Percentiles rank a stretch among this genome's conserved stretches.
Evolutionary conservation across 2,113 vertebrate genomes (phyloP).

Genomic region (Mormoops blainvillei): DNA sequence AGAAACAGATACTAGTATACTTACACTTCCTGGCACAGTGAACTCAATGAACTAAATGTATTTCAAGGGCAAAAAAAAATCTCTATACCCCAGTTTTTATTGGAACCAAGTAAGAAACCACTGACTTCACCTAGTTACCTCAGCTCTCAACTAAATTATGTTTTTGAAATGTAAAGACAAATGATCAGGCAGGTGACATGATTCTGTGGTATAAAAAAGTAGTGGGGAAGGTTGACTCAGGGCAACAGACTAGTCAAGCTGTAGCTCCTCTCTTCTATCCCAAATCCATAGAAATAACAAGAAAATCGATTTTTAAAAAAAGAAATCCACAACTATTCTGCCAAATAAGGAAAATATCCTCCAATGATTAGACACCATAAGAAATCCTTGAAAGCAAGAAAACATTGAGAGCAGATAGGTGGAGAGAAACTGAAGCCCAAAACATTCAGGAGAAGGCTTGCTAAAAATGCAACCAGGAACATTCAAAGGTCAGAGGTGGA

Average conservation of each 20-base stretch:
- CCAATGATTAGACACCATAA: background rate
- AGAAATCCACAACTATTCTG: background rate
- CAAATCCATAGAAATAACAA: background rate
- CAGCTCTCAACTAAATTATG: background rate
- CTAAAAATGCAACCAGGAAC: background rate
- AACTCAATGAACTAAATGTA: background rate
- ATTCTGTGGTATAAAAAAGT: background rate
- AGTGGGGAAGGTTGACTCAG: background rate
- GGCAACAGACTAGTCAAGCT: background rate
- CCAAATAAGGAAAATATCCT: background rate
- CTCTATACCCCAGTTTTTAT: slow-evolving; percentile 1
- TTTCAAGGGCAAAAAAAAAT: background rate
- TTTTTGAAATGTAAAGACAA: slow-evolving; percentile 37
- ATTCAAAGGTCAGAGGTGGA: background rate
- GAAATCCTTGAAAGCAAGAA: background rate
- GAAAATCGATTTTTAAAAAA: background rate
- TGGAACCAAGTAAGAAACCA: background rate
- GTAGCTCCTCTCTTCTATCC: background rate
- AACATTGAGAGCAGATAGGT: background rate
- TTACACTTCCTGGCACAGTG: background rate
- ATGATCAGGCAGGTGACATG: background rate
- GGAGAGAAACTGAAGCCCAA: background rate
- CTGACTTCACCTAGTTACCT: background rate
- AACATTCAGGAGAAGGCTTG: background rate
- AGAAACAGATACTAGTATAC: background rate